A percentile compares a stretch with the other conserved stretches of the same genome.
These are phyloP conservation scores for Campoletis raptor DNA, from an alignment of 2,888 invertebrate genomes.

Conservation along the genomic window DNA sequence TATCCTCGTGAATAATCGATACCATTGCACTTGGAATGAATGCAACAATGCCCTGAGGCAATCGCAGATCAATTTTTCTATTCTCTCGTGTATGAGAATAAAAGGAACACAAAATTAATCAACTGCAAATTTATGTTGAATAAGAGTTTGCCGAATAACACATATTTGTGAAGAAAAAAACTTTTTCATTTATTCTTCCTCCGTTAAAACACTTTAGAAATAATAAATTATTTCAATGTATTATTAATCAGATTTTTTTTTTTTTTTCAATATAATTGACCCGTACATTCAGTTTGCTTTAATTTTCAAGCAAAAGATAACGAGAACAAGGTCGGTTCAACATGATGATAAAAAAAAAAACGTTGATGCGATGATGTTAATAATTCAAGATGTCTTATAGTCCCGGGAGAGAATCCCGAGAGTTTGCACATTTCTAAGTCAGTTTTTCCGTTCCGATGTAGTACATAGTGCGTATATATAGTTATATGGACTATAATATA, in stretches of 20 bases:
- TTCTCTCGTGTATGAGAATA: slow-evolving; percentile 27
- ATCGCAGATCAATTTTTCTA: slow-evolving; percentile 32
- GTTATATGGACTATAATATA: neutral
- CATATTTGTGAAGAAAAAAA: neutral
- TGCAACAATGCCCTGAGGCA: slow-evolving; percentile 12
- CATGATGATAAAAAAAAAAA: slow-evolving; percentile 45
- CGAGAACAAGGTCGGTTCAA: slow-evolving; percentile 2
- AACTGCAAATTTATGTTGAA: neutral
- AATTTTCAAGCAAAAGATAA: slow-evolving; percentile 3
- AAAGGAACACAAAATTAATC: slow-evolving; percentile 19
- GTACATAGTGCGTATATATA: neutral
- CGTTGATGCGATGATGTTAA: slow-evolving; percentile 14
- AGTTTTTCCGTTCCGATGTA: slow-evolving; percentile 13
- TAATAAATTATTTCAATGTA: neutral
- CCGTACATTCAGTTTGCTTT: neutral
- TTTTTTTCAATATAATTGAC: neutral
- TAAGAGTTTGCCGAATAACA: neutral
- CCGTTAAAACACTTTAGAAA: neutral
- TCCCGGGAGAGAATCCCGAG: slow-evolving; percentile 37
- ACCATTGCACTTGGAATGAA: slow-evolving; percentile 45
- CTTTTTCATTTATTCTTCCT: neutral
- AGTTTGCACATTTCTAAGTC: slow-evolving; percentile 34
- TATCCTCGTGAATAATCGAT: slow-evolving; percentile 36
- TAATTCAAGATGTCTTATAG: slow-evolving; percentile 44
- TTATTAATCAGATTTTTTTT: neutral